A percentile compares a stretch with the other conserved stretches of the same genome.
Conservation (phyloP, 2,797 vertebrate species). For the Xiphorhynchus erythropygius region DNA sequence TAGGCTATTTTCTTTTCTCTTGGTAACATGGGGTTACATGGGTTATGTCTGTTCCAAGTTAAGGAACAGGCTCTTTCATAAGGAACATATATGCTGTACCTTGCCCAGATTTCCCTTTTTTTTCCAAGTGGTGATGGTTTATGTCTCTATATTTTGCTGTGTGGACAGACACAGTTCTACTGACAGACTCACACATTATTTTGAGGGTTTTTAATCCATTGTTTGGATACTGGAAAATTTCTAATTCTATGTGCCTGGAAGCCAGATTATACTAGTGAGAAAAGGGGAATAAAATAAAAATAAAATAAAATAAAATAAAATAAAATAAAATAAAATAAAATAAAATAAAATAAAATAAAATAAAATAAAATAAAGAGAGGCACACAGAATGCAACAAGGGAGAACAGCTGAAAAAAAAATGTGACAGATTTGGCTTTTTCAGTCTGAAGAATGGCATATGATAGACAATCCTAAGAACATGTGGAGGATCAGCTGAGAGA, state of each 20-base stretch:
- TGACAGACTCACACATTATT: not conserved
- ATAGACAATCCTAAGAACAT: not conserved
- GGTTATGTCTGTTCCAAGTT: not conserved
- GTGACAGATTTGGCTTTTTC: not conserved
- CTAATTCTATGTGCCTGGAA: not conserved
- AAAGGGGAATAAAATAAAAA: not conserved
- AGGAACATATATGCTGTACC: not conserved
- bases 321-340: too few relatives aligned
- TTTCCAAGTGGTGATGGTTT: not conserved
- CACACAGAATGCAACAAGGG: not conserved
- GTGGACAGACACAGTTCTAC: not conserved
- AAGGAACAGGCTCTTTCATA: not conserved
- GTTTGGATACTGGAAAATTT: not conserved
- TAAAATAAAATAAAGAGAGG: too few relatives aligned
- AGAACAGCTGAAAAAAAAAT: not conserved
- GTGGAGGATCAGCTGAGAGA: not conserved
- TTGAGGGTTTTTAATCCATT: not conserved
- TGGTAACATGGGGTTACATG: not conserved
- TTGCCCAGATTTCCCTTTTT: not conserved
- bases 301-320: too few relatives aligned
- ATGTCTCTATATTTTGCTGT: not conserved
- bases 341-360: not conserved
- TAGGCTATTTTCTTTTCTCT: not conserved
- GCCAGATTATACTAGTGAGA: not conserved
- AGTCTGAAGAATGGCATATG: not conserved